Evolutionary conservation across 2,113 vertebrate genomes (phyloP).

Genomic region (Ellobius talpinus): DNA sequence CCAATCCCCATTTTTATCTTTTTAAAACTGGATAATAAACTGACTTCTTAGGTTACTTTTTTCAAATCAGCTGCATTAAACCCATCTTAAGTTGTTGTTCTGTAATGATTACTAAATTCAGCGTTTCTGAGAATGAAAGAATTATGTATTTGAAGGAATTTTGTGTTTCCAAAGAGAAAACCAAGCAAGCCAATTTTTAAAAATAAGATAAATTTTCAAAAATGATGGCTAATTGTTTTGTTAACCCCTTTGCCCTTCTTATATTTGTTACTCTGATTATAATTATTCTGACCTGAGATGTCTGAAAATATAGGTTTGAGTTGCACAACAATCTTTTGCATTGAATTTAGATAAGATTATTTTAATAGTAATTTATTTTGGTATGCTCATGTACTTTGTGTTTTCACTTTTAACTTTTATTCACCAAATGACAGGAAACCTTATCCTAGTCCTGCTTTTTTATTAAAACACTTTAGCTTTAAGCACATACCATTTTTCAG

Average conservation of each 20-base stretch:
- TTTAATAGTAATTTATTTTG: not conserved
- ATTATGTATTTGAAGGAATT: not conserved
- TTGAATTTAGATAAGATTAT: not conserved
- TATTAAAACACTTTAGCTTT: conserved; percentile 17
- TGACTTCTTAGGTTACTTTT: not conserved
- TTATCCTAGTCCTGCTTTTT: not conserved
- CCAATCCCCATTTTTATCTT: not conserved
- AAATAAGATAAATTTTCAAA: not conserved
- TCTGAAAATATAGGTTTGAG: conserved; percentile 24
- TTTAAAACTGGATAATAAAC: not conserved
- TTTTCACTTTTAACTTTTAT: conserved; percentile 31
- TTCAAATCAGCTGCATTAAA: not conserved
- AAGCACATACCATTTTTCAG: not conserved
- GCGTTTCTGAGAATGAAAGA: conserved; percentile 9
- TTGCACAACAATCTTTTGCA: not conserved
- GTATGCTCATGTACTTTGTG: not conserved
- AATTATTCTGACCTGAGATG: conserved; percentile 20
- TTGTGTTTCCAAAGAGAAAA: conserved; percentile 30
- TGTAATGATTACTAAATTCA: not conserved
- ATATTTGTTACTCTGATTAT: not conserved
- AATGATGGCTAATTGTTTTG: not conserved
- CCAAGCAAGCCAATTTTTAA: not conserved
- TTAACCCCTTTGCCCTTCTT: not conserved
- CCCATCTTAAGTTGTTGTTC: not conserved
- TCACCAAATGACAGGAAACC: not conserved